phyloP scores from a whole-genome alignment of 1,140 invertebrate species.

The Brachionus koreanus region DNA sequence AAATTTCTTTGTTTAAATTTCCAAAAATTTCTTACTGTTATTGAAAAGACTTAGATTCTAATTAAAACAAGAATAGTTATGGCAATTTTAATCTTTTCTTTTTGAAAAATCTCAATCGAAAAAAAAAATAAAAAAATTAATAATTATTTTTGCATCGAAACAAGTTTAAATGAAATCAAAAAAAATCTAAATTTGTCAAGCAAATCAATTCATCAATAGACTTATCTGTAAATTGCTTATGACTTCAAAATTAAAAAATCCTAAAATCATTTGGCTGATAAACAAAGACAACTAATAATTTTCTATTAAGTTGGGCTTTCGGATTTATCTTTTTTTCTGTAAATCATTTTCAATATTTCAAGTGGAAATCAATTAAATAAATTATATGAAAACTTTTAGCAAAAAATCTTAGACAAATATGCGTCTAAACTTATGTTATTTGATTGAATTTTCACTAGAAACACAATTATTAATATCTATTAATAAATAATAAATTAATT shows the following conservation, averaged over 20 bases:
- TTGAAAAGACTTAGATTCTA: no score
- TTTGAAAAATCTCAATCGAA: background rate
- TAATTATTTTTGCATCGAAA: background rate
- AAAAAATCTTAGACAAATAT: background rate
- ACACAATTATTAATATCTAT: background rate
- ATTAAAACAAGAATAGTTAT: no score
- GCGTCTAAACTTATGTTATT: background rate
- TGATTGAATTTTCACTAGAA: background rate
- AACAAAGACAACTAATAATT: slow-evolving; percentile 22
- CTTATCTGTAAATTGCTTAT: background rate
- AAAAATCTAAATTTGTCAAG: slow-evolving; percentile 1
- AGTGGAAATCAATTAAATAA: slow-evolving; percentile 25
- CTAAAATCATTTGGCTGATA: background rate
- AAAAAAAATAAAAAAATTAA: background rate
- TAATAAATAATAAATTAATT: background rate
- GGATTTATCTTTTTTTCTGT: background rate
- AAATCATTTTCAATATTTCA: slow-evolving; percentile 28
- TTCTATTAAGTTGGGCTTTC: background rate
- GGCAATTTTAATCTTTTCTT: background rate
- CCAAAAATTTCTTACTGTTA: background rate
- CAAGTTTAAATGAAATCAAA: background rate
- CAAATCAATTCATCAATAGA: slow-evolving; percentile 1
- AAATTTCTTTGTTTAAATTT: background rate
- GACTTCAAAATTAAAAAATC: background rate
- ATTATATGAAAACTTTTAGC: background rate